A percentile compares a stretch with the other conserved stretches of the same genome.
These are phyloP conservation scores for Acrocera orbiculus DNA, from an alignment of 2,888 invertebrate species.

Conservation along the genomic window DNA sequence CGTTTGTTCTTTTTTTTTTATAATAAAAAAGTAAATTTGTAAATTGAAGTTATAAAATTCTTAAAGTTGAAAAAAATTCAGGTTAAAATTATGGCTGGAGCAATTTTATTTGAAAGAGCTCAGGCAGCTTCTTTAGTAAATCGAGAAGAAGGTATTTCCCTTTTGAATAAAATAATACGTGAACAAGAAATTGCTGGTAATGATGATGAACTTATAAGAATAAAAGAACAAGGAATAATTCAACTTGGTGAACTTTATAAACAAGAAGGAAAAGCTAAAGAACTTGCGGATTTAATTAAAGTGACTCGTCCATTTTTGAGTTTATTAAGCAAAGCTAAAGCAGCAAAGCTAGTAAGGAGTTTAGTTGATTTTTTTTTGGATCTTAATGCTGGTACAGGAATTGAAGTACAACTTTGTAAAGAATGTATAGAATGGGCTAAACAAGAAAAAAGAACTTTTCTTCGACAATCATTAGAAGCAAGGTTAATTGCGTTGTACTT, in stretches of 20 bases:
- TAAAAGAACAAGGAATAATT: slow-evolving; percentile 85
- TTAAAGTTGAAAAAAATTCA: slow-evolving; percentile 3
- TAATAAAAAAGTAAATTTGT: slow-evolving; percentile 1
- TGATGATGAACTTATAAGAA: slow-evolving; percentile 79
- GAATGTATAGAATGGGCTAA: slow-evolving; percentile 99
- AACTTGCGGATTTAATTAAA: slow-evolving; percentile 81
- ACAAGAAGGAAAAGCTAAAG: slow-evolving; percentile 84
- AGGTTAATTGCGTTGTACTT: slow-evolving; percentile 87
- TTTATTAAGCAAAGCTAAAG: slow-evolving; percentile 95
- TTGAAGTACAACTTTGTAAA: slow-evolving; percentile 80
- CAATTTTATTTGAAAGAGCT: slow-evolving; percentile 74
- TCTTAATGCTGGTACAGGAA: slow-evolving; percentile 89
- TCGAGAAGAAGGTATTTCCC: slow-evolving; percentile 56
- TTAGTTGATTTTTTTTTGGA: slow-evolving; percentile 95
- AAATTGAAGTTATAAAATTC: neutral
- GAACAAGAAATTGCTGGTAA: slow-evolving; percentile 59
- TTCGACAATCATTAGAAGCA: slow-evolving; percentile 90
- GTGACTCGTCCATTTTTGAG: slow-evolving; percentile 88
- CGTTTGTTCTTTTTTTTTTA: slow-evolving; percentile 18
- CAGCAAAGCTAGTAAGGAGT: slow-evolving; percentile 91
- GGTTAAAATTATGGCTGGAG: slow-evolving; percentile 57
- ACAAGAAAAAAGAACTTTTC: slow-evolving; percentile 89
- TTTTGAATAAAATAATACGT: slow-evolving; percentile 59
- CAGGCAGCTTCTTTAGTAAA: slow-evolving; percentile 57
- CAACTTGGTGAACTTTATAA: slow-evolving; percentile 84